Evolutionary conservation across 2,797 vertebrate genomes (phyloP), one percentile per base, ranked within the genome.

Genomic region (Phyllotis vaccarum): DNA sequence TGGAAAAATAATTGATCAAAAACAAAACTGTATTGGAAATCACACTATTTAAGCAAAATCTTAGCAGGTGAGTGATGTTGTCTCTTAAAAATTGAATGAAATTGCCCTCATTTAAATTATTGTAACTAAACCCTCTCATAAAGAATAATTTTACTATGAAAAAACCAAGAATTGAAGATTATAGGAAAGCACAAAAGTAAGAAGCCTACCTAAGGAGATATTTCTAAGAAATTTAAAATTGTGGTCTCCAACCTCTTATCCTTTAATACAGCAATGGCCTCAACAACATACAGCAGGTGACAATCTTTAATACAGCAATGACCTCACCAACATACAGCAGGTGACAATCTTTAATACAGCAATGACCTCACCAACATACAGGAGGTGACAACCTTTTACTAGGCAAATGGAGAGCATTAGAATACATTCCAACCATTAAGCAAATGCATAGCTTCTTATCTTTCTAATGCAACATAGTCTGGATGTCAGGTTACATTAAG

Each of bases 381-480:
- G 78, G 40, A 86, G 79, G 46, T 86, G 46, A 82, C 92, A 95
- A 92, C 49, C 46, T 58, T 83, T 94, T 58, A 76, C 68, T 90
- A 68, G 86, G 22, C 43, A 96, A 76, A 89, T 72, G 91, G 82
- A 87, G 27, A 92, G n/a, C 93, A 16, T 43, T 87, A 52, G 68
- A 92, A 86, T 89, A 27, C 80, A 94, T 96, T 96, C 94, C 82
- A 96, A 79, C 31, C 86, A 96, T 97, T 97, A 97, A 96, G 82
- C 91, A 96, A 97, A 94, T 93, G 79, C 88, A 89, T 68, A 12
- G 80, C 91, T 94, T 97, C 85, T 95, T 97, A 95, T 97, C 97
- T 98, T 97, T 97, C 97, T 96, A 95, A 97, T 96, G 80, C 95
- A 96, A 83, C 96, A 97, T 98, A 98, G 96, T 72, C 60, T 96